phyloP scores from a whole-genome alignment of 1,140 invertebrate species.

The Ctenoplectra terminalis region DNA sequence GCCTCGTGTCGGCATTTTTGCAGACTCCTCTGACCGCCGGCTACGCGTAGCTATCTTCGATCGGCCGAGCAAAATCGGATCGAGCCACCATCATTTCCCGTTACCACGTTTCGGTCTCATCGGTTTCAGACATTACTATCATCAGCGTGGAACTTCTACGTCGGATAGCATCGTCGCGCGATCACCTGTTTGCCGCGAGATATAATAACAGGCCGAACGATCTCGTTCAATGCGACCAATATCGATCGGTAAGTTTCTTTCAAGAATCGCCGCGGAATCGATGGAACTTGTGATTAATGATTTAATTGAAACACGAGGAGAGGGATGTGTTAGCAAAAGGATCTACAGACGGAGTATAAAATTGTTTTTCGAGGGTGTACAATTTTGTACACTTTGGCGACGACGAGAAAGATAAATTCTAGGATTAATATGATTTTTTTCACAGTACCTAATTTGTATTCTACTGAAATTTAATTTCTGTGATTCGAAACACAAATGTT shows the following conservation, averaged over 20 bases:
- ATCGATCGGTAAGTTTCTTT: background rate
- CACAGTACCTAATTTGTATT: too few relatives aligned
- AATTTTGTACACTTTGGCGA: background rate
- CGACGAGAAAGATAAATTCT: too few relatives aligned
- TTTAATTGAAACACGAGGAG: constrained; percentile 10
- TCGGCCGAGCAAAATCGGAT: constrained; percentile 50
- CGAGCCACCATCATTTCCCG: constrained; percentile 59
- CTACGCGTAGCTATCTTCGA: constrained; percentile 39
- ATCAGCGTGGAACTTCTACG: constrained; percentile 49
- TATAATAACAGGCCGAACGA: constrained; percentile 26
- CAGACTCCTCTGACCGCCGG: constrained; percentile 46
- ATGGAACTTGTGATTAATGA: background rate
- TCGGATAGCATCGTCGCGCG: constrained; percentile 39
- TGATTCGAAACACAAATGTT: too few relatives aligned
- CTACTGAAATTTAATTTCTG: too few relatives aligned
- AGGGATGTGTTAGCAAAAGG: too few relatives aligned
- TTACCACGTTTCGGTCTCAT: constrained; percentile 36
- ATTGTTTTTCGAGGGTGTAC: background rate
- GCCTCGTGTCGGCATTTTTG: constrained; percentile 48
- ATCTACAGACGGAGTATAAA: background rate
- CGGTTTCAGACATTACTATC: constrained; percentile 59
- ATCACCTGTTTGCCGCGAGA: constrained; percentile 52
- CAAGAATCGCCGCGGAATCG: background rate
- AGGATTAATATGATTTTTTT: too few relatives aligned
- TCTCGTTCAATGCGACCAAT: background rate